phyloP scores from a whole-genome alignment of 2,113 vertebrate genomes.

The Hippolais icterina region DNA sequence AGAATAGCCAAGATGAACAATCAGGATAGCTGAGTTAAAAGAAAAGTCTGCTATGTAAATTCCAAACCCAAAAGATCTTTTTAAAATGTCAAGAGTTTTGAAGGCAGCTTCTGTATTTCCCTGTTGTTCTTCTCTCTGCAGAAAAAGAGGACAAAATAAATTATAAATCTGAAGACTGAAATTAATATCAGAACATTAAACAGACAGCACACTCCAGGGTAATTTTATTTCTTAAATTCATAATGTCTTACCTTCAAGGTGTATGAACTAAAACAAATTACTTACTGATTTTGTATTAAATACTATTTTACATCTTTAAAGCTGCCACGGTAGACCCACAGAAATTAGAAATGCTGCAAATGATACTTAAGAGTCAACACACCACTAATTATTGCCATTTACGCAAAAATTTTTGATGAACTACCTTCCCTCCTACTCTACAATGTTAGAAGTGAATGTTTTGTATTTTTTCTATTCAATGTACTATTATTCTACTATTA shows the following conservation, averaged over 20 bases:
- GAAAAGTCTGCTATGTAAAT: constrained; percentile 28
- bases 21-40: constrained; percentile 39
- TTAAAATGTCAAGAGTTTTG: constrained; percentile 35
- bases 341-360: background rate
- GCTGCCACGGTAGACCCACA: background rate
- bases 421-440: background rate
- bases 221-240: background rate
- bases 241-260: background rate
- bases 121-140: constrained; percentile 59
- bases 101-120: constrained; percentile 60
- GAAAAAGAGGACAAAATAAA: constrained; percentile 55
- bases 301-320: background rate
- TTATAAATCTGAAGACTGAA: constrained; percentile 7
- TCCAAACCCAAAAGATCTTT: constrained; percentile 21
- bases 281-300: background rate
- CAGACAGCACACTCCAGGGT: background rate
- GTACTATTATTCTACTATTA: background rate
- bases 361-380: background rate
- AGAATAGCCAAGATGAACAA: constrained; percentile 27
- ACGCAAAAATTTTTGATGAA: rapidly evolving
- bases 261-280: background rate
- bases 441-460: background rate
- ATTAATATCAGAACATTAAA: background rate
- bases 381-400: background rate
- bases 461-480: background rate